These are phyloP conservation scores for Chaetura pelagica DNA, from an alignment of 2,113 vertebrate genomes.

Conservation along the genomic window DNA sequence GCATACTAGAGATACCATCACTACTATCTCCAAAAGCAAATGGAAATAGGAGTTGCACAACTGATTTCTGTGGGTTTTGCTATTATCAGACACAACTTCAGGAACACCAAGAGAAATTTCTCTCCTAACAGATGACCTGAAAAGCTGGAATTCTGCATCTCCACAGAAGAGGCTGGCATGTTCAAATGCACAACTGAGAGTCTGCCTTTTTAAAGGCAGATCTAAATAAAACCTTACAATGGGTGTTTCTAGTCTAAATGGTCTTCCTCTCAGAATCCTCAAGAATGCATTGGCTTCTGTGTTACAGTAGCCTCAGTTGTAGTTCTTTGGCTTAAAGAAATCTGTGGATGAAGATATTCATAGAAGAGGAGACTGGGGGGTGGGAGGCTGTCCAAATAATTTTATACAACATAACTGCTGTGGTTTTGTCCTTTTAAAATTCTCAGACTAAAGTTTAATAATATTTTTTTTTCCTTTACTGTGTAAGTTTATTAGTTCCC, in stretches of 20 bases:
- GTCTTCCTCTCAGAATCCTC: slow-evolving; percentile 16
- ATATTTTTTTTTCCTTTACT: slow-evolving; percentile 74
- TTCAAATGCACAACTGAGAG: background rate
- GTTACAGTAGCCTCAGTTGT: background rate
- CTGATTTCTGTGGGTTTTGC: background rate
- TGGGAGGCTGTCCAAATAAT: background rate
- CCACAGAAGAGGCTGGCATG: background rate
- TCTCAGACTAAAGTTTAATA: slow-evolving; percentile 80
- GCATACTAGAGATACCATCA: too few species aligned
- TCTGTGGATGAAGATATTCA: background rate
- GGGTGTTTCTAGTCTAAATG: slow-evolving; percentile 23
- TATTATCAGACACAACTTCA: background rate
- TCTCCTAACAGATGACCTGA: background rate
- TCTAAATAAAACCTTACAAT: background rate
- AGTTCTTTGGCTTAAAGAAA: background rate
- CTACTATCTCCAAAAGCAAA: background rate
- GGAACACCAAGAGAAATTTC: background rate
- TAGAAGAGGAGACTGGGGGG: background rate
- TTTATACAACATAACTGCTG: background rate
- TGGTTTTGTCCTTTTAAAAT: slow-evolving; percentile 14
- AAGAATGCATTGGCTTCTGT: background rate
- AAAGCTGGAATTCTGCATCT: background rate
- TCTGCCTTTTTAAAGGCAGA: background rate
- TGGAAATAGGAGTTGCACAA: background rate
- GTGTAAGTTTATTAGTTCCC: slow-evolving; percentile 79